Evolutionary conservation across 2,113 vertebrate genomes (phyloP), one percentile per base, ranked within the genome.

Genomic region (Mixornis gularis): DNA sequence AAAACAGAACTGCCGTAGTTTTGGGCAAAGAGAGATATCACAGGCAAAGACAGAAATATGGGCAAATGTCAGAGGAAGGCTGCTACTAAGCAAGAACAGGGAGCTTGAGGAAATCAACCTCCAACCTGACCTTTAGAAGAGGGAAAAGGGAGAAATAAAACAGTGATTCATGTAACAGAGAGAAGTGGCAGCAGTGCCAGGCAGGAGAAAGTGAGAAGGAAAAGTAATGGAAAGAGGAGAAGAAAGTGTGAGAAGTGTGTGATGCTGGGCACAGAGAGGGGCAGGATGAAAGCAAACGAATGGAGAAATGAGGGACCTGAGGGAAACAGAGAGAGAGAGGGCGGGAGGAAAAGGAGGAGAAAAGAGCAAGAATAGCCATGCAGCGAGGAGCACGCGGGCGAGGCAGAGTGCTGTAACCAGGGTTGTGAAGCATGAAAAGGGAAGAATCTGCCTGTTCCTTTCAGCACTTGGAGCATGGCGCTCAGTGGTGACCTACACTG

Each of bases 401-500:
- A 44, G 79, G 96, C 96, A 65, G 82, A 83, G 93, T 24, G 68
- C 97, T 96, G 98, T 99, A 98, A 98, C 98, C 98, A 98, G 91
- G 98, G 97, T 89, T 98, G 98, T 97, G 97, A 94, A 96, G 97
- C 97, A 94, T 90, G 97, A 92, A 97, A 97, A 97, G 92, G 94
- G 98, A 98, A 98, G 99, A 99, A 99, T 98, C 97, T 91, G 94
- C 94, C 84, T 97, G 97, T 97, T 97, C 97, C 98, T 98, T 97
- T 94, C 92, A 98, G 96, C 89, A 79, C 91, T 96, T 95, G 93
- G 96, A 97, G 97, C 98, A 98, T 97, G 97, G 97, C 98, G 98
- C 98, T 97, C 97, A 96, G 98, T 97, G 98, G 97, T 99, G 99
- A 99, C 99, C 99, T 99, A 99, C 99, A 99, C 98, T 97, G 95